Base-by-base conservation (phyloP, 2,797 vertebrate species). In the Champsocephalus esox region DNA sequence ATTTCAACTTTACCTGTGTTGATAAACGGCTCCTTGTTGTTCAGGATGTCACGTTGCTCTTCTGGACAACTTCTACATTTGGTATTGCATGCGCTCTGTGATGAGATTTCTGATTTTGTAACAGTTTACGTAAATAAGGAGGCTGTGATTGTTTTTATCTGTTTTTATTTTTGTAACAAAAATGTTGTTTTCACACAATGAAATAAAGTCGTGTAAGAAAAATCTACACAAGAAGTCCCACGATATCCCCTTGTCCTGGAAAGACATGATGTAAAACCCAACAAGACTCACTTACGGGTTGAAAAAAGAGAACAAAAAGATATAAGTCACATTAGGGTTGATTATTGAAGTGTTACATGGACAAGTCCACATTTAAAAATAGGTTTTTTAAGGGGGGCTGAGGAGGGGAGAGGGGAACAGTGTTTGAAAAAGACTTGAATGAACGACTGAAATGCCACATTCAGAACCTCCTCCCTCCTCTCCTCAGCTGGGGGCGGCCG, bases 151-250 rank as follows among this genome's bases (percentile, higher is more conserved):
- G 87, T 92, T 90, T 88, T 89, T 93, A 88, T 88, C 93, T 76
- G 80, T 92, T 90, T 92, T 94, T 94, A 93, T 94, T 95, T 95
- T 93, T 91, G 86, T 93, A 95, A 94, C 89, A 94, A 95, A 94
- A 94, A 91, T 83, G 85, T 93, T 91, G 88, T 92, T 92, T 91
- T 91, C 91, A 93, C 92, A 93, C 88, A 93, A 87, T 91, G 87
- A 95, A 95, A 95, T 93, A 93, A 95, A 94, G 88, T 90, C 75
- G 89, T 94, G 92, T 95, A 95, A 92, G 91, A 95, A 95, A 94
- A 94, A 95, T 93, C 90, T 95, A 94, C 92, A 95, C 93, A 88
- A 89, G 66, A 72, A 72, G 83, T 87, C 88, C 92, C 87, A 86
- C 83, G 78, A 84, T 80, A 77, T 69, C 84, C 83, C 87, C 73